Conservation (phyloP, 2,888 invertebrate species). For the Dicyrtomina minuta region DNA sequence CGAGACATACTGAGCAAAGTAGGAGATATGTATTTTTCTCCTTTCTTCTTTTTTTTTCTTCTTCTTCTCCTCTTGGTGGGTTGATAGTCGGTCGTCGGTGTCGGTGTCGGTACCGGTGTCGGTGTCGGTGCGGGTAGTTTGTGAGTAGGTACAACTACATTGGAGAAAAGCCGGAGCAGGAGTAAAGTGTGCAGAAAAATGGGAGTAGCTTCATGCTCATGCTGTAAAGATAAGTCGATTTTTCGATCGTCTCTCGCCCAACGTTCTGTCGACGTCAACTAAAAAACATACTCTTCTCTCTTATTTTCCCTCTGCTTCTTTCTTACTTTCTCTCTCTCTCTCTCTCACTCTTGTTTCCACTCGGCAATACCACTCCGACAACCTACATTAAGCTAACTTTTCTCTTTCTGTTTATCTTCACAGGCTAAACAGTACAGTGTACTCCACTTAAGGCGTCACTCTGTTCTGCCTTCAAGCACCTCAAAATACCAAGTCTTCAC, state of each 20-base stretch:
- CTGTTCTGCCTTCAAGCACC: background rate
- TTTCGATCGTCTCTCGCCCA: slow-evolving; percentile 30
- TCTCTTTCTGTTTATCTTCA: slow-evolving; percentile 24
- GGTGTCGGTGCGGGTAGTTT: too few species aligned
- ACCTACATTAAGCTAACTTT: slow-evolving; percentile 18
- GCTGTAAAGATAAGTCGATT: slow-evolving; percentile 32
- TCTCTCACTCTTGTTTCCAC: slow-evolving; percentile 2
- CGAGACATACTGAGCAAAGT: slow-evolving; percentile 33
- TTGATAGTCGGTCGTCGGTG: slow-evolving; percentile 41
- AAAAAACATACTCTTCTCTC: slow-evolving; percentile 3
- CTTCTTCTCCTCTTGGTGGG: slow-evolving; percentile 28
- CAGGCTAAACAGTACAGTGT: slow-evolving; percentile 17
- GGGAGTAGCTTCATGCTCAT: slow-evolving; percentile 39
- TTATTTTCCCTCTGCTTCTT: background rate
- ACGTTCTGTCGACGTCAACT: background rate
- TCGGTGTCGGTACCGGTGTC: too few species aligned
- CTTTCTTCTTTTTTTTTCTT: slow-evolving; percentile 11
- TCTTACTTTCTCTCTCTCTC: slow-evolving; percentile 6
- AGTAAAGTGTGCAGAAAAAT: slow-evolving; percentile 45
- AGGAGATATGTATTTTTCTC: slow-evolving; percentile 11
- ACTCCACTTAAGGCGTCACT: slow-evolving; percentile 27
- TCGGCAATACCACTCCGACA: background rate
- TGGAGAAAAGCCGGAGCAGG: slow-evolving; percentile 22
- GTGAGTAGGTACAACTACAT: slow-evolving; percentile 23
- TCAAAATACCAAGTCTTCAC: slow-evolving; percentile 6